These are phyloP conservation scores for Hystrix cristata DNA, from an alignment of 2,113 vertebrate genomes.

Conservation along the genomic window DNA sequence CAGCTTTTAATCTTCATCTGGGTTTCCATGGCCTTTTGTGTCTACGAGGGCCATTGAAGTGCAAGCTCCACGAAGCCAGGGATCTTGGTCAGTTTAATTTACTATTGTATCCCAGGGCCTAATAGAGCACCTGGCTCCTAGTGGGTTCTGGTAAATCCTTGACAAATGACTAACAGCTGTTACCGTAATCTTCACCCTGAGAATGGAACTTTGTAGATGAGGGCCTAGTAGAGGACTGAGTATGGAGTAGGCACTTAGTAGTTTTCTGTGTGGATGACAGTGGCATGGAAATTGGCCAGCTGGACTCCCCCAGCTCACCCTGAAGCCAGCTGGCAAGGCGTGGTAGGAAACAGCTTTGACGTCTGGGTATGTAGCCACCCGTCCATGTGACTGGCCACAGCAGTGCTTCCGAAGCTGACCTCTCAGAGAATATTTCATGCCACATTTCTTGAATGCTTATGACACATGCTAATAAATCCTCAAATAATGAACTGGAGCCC, in stretches of 20 bases:
- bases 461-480: constrained; percentile 59
- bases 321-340: constrained; percentile 10
- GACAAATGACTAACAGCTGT: constrained; percentile 1
- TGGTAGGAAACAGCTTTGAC: neutral
- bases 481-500: constrained; percentile 48
- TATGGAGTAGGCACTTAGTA: neutral
- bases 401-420: constrained; percentile 29
- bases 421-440: constrained; percentile 58
- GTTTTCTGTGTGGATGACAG: neutral
- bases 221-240: neutral
- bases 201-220: neutral
- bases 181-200: neutral
- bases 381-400: neutral
- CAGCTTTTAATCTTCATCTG: constrained; percentile 44
- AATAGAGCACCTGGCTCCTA: neutral
- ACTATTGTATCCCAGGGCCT: neutral
- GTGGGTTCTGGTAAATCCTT: constrained; percentile 23
- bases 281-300: neutral
- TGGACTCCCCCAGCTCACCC: neutral
- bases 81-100: neutral
- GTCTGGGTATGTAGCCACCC: neutral
- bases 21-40: neutral
- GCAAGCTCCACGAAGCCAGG: neutral
- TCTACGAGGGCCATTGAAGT: neutral
- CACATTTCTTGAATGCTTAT: constrained; percentile 42